Conservation (phyloP, 2,888 invertebrate genomes). For the Mesorhabditis belari region DNA sequence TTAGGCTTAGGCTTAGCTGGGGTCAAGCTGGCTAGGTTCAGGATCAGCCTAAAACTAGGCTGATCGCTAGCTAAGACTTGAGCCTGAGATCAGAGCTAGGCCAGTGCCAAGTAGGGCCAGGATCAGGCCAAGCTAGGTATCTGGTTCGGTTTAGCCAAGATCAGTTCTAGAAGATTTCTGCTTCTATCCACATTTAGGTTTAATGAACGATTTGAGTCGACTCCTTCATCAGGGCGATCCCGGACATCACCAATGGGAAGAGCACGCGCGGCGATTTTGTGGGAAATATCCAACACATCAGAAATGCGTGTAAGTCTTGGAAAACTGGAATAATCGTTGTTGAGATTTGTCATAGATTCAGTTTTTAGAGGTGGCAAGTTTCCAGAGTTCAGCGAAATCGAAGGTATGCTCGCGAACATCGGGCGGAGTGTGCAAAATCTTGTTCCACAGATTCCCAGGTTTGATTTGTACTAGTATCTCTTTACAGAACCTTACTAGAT, state of each 20-base stretch:
- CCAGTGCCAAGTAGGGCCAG: too few relatives aligned
- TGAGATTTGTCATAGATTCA: not conserved
- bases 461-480: not conserved
- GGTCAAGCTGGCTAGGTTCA: too few relatives aligned
- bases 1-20: too few relatives aligned
- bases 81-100: too few relatives aligned
- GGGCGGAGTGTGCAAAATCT: not conserved
- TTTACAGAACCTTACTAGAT: not conserved
- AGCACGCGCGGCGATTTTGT: conserved; percentile 24
- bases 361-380: not conserved
- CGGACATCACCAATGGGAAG: conserved; percentile 14
- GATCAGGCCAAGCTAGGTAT: too few relatives aligned
- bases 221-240: conserved; percentile 4
- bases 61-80: too few relatives aligned
- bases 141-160: not conserved
- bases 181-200: not conserved
- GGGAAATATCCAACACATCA: conserved; percentile 25
- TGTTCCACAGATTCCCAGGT: not conserved
- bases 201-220: not conserved
- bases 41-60: too few relatives aligned
- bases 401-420: not conserved
- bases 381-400: not conserved
- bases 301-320: conserved; percentile 20
- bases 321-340: too few relatives aligned
- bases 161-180: not conserved